Conservation (phyloP, 2,888 invertebrate genomes). For the Xestia ashworthii region DNA sequence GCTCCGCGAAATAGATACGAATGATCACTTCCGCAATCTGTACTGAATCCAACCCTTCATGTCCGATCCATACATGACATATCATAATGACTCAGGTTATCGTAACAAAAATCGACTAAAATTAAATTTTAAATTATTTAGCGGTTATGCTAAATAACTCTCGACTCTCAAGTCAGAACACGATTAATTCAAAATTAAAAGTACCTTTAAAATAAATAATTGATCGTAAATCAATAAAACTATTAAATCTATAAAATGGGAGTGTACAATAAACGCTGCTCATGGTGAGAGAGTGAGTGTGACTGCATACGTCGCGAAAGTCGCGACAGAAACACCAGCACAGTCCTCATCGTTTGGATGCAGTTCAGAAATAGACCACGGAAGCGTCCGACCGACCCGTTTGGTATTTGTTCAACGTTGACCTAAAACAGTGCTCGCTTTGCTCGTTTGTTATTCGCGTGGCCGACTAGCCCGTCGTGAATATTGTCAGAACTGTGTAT, state of each 20-base stretch:
- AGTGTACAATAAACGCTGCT: slow-evolving; percentile 10
- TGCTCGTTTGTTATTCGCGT: slow-evolving; percentile 89
- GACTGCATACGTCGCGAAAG: slow-evolving; percentile 79
- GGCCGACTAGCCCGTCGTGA: slow-evolving; percentile 79
- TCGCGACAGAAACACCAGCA: slow-evolving; percentile 77
- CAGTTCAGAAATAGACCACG: slow-evolving; percentile 90
- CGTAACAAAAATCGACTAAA: neutral
- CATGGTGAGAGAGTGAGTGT: slow-evolving; percentile 38
- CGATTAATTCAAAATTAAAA: neutral
- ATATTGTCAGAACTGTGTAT: slow-evolving; percentile 72
- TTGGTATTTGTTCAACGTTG: slow-evolving; percentile 91
- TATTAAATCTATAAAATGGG: neutral
- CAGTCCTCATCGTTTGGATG: slow-evolving; percentile 85
- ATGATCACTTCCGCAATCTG: slow-evolving; percentile 86
- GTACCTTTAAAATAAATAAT: slow-evolving; percentile 4
- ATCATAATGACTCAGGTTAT: neutral
- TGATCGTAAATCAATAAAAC: slow-evolving; percentile 34
- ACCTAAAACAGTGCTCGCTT: slow-evolving; percentile 90
- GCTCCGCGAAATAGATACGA: slow-evolving; percentile 84
- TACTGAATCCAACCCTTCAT: slow-evolving; percentile 70
- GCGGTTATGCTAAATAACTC: neutral
- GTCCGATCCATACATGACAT: slow-evolving; percentile 8
- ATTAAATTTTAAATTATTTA: neutral
- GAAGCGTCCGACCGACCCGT: slow-evolving; percentile 90
- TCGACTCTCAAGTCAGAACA: neutral